These are phyloP conservation scores for Engystomops pustulosus DNA, from an alignment of 2,113 vertebrate genomes.

Conservation along the genomic window DNA sequence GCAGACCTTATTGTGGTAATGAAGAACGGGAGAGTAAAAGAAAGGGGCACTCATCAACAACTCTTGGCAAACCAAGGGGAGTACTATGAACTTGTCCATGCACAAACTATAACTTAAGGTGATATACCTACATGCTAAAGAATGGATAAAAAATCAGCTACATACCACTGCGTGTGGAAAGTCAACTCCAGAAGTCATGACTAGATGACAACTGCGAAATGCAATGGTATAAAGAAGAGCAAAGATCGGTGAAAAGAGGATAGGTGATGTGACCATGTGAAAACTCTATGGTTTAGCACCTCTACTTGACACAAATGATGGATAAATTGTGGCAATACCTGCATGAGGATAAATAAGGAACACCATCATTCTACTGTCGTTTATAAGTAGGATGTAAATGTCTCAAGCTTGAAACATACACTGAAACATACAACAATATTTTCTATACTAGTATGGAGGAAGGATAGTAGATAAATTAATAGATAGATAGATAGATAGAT, in stretches of 20 bases:
- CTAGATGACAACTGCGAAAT: background rate
- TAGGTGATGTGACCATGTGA: background rate
- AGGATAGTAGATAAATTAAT: background rate
- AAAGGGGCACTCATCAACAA: constrained; percentile 67
- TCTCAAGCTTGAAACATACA: too few species aligned
- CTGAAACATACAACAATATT: too few species aligned
- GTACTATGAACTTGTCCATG: constrained; percentile 75
- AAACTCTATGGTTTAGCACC: background rate
- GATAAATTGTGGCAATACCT: background rate
- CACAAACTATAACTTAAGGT: constrained; percentile 68
- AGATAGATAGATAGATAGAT: background rate
- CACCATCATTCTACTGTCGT: too few species aligned
- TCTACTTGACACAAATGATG: background rate
- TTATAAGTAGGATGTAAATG: too few species aligned
- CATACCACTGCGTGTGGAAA: background rate
- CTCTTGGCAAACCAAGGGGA: constrained; percentile 66
- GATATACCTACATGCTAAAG: background rate
- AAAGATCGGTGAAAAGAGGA: background rate
- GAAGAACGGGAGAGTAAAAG: constrained; percentile 63
- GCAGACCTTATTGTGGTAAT: constrained; percentile 64
- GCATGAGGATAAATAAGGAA: background rate
- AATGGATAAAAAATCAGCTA: background rate
- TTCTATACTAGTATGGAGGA: background rate
- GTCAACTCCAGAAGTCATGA: background rate
- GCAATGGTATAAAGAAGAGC: background rate